These are phyloP conservation scores for Drosophila incognita DNA, from an alignment of 2,888 invertebrate species.

Conservation along the genomic window DNA sequence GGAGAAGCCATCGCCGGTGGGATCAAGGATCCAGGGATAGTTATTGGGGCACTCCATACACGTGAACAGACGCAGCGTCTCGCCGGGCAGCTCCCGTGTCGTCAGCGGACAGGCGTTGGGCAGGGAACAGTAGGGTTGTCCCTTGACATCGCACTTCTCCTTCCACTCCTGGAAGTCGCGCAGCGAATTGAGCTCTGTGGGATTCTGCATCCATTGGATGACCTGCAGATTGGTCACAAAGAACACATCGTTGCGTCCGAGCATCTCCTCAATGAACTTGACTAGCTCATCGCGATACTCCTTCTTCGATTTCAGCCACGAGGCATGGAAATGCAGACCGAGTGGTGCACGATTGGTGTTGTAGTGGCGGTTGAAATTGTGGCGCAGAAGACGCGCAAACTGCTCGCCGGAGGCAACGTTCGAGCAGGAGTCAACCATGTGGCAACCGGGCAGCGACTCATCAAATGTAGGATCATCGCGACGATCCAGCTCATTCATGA, in stretches of 20 bases:
- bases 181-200: conserved; percentile 93
- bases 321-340: conserved; percentile 96
- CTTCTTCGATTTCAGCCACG: conserved; percentile 97
- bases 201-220: conserved; percentile 98
- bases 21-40: conserved; percentile 97
- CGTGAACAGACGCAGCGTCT: conserved; percentile 95
- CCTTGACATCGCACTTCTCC: conserved; percentile 97
- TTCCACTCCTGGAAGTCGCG: conserved; percentile 98
- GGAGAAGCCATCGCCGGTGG: conserved; percentile 96
- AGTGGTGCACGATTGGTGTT: conserved; percentile 96
- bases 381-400: conserved; percentile 94
- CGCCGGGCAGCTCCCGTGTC: conserved; percentile 95
- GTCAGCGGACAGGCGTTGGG: conserved; percentile 96
- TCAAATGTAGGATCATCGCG: conserved; percentile 97
- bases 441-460: conserved; percentile 96
- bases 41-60: conserved; percentile 98
- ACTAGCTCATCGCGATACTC: conserved; percentile 96
- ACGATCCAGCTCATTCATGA: conserved; percentile 97
- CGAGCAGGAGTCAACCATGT: conserved; percentile 97
- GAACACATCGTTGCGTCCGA: conserved; percentile 95
- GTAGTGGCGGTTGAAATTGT: conserved; percentile 98
- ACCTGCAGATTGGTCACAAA: conserved; percentile 96
- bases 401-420: conserved; percentile 96
- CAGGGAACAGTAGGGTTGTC: conserved; percentile 95
- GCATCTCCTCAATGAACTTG: conserved; percentile 97